Percentiles rank a stretch among this genome's conserved stretches.
These are phyloP conservation scores for Setophaga kirtlandii DNA, from an alignment of 2,113 vertebrate genomes.

Conservation along the genomic window DNA sequence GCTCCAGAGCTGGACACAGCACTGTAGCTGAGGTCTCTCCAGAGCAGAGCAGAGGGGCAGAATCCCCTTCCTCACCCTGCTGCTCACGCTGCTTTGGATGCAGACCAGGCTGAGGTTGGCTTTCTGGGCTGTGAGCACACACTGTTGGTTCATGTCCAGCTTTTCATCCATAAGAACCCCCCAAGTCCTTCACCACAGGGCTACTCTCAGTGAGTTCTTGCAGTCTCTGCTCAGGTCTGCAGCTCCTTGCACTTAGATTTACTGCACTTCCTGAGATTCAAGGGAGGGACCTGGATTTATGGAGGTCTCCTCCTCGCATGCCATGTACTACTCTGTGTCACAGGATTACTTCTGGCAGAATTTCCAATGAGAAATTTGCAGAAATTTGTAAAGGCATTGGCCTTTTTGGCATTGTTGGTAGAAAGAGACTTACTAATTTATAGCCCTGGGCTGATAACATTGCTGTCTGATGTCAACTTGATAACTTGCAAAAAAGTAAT, in stretches of 20 bases:
- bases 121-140: fast-evolving
- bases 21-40: fast-evolving
- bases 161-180: background rate
- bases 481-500: background rate
- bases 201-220: background rate
- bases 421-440: background rate
- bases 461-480: background rate
- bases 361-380: background rate
- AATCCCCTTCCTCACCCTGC: background rate
- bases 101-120: background rate
- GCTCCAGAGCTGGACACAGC: background rate
- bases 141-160: fast-evolving
- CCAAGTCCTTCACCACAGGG: background rate
- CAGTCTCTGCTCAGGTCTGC: background rate
- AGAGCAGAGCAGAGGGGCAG: background rate
- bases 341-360: background rate
- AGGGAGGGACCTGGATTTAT: background rate
- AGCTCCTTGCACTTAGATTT: background rate
- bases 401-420: background rate
- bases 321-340: background rate
- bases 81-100: fast-evolving
- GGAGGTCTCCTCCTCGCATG: fast-evolving
- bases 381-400: background rate
- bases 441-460: background rate
- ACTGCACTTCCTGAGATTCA: background rate